A percentile compares a stretch with the other conserved stretches of the same genome.
Evolutionary conservation across 2,888 invertebrate genomes (phyloP).

Genomic region (Balanococcus diminutus): DNA sequence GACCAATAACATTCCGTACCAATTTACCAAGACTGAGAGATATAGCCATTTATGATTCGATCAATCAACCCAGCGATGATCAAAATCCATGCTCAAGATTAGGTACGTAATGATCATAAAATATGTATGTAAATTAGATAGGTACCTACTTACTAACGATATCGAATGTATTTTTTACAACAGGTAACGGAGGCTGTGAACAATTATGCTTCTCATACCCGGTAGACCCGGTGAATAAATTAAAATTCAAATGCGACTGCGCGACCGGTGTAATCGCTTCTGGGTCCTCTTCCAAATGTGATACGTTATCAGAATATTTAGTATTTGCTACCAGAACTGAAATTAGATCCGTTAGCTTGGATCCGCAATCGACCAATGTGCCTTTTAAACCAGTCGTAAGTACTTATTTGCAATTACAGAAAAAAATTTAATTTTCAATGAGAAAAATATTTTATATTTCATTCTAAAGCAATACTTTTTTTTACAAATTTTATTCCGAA

Average conservation of each 20-base stretch:
- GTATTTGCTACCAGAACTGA: constrained; percentile 94
- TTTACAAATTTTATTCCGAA: no score
- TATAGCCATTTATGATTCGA: constrained; percentile 87
- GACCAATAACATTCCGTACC: constrained; percentile 75
- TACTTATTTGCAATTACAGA: constrained; percentile 29
- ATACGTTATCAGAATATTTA: constrained; percentile 83
- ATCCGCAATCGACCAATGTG: constrained; percentile 78
- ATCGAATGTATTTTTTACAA: not conserved
- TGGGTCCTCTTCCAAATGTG: constrained; percentile 75
- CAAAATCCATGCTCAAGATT: constrained; percentile 77
- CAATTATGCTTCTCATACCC: constrained; percentile 96
- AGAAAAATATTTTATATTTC: no score
- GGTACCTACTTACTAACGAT: not conserved
- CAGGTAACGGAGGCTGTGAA: constrained; percentile 83
- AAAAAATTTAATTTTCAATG: not conserved
- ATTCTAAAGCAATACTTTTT: no score
- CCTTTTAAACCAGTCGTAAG: constrained; percentile 79
- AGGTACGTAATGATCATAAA: constrained; percentile 56
- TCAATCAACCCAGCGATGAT: constrained; percentile 84
- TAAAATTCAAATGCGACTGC: constrained; percentile 81
- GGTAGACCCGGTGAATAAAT: constrained; percentile 65
- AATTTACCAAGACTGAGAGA: constrained; percentile 86
- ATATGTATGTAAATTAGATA: not conserved
- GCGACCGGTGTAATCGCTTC: constrained; percentile 78
- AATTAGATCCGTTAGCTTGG: constrained; percentile 87